phyloP scores from a whole-genome alignment of 2,888 invertebrate genomes.

The Pedicia rivosa region DNA sequence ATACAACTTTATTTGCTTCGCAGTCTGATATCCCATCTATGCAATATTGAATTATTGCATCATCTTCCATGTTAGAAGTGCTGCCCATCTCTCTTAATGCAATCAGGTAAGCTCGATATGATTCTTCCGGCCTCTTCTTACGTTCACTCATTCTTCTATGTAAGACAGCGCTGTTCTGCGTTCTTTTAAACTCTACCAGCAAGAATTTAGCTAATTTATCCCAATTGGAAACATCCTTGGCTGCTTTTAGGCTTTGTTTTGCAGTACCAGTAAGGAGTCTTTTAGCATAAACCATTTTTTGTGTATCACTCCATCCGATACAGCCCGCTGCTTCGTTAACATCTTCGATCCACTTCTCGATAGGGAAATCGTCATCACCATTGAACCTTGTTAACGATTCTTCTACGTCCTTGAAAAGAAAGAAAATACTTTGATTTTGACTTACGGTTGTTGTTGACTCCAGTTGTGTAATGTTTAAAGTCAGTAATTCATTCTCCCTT shows the following conservation, averaged over 20 bases:
- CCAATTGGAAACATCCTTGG: conserved; percentile 6
- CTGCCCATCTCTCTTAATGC: conserved; percentile 14
- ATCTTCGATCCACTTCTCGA: conserved; percentile 7
- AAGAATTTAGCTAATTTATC: conserved; percentile 1
- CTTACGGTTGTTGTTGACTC: too few relatives aligned
- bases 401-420: conserved; percentile 6
- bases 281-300: conserved; percentile 7
- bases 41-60: conserved; percentile 17
- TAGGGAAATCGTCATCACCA: conserved; percentile 3
- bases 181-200: conserved; percentile 5
- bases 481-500: too few relatives aligned
- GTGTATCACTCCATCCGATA: conserved; percentile 5
- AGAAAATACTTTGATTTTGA: too few relatives aligned
- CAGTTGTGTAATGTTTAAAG: too few relatives aligned
- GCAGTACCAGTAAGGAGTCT: conserved; percentile 6
- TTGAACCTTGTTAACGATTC: conserved; percentile 1
- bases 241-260: conserved; percentile 6
- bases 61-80: conserved; percentile 14
- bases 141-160: conserved; percentile 3
- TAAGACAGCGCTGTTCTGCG: conserved; percentile 6
- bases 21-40: conserved; percentile 17
- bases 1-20: conserved; percentile 14
- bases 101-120: conserved; percentile 6
- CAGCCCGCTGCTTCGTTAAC: conserved; percentile 3
- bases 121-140: conserved; percentile 5